Evolutionary conservation across 2,113 vertebrate species (phyloP).

Genomic region (Megatriorchis doriae): DNA sequence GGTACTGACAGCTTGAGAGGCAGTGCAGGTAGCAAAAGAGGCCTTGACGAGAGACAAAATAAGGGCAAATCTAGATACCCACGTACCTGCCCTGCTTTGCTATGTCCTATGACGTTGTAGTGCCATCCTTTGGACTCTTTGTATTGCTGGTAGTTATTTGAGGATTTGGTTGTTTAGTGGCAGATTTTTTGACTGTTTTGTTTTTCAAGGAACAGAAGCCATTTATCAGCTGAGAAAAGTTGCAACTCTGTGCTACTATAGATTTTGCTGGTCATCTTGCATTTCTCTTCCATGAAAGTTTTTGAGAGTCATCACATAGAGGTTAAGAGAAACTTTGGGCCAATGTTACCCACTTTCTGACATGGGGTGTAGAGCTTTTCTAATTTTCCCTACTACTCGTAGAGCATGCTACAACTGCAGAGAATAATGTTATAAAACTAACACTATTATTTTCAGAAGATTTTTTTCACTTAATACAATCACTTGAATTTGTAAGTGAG

Average conservation of each 20-base stretch:
- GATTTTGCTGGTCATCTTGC: neutral
- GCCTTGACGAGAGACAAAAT: neutral
- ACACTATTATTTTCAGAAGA: neutral
- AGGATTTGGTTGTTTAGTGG: neutral
- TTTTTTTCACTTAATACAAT: neutral
- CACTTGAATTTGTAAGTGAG: neutral
- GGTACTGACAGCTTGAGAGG: neutral
- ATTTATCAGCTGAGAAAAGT: neutral
- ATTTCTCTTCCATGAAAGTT: neutral
- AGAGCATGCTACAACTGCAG: neutral
- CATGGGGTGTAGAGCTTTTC: neutral
- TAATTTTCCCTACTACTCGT: neutral
- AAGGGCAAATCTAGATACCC: neutral
- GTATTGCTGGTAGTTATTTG: neutral
- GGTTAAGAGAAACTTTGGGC: neutral
- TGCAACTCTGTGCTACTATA: neutral
- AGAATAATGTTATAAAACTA: neutral
- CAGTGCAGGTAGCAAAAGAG: neutral
- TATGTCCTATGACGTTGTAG: too few relatives aligned
- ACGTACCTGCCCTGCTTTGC: fast-evolving
- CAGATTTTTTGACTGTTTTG: neutral
- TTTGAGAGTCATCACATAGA: neutral
- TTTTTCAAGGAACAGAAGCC: neutral
- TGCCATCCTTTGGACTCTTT: fast-evolving
- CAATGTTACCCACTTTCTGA: fast-evolving